phyloP scores from a whole-genome alignment of 2,888 invertebrate species.

The Lordiphosa andalusiaca region DNA sequence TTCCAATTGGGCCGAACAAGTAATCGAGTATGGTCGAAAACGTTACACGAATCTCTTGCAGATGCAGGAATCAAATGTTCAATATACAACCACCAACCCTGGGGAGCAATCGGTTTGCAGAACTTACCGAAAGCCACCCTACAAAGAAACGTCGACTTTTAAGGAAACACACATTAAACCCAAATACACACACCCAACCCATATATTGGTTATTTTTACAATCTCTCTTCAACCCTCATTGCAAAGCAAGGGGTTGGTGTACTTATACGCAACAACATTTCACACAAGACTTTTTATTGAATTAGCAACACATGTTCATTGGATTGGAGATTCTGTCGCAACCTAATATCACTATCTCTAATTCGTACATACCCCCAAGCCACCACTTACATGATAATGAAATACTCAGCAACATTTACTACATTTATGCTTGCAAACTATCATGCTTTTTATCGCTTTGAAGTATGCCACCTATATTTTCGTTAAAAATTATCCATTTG shows the following conservation, averaged over 20 bases:
- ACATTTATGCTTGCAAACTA: too few relatives aligned
- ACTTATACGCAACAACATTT: conserved; percentile 25
- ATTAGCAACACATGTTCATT: conserved; percentile 16
- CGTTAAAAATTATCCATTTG: too few relatives aligned
- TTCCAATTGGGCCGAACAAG: too few relatives aligned
- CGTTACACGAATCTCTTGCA: too few relatives aligned
- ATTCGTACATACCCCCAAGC: conserved; percentile 14
- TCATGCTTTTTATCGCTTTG: too few relatives aligned
- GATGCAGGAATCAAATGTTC: too few relatives aligned
- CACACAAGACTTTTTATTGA: conserved; percentile 18
- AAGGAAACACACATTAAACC: conserved; percentile 32
- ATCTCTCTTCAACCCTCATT: conserved; percentile 8
- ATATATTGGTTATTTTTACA: conserved; percentile 21
- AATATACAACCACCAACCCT: neutral
- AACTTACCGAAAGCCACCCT: conserved; percentile 1
- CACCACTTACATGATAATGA: conserved; percentile 1
- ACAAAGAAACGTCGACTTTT: conserved; percentile 10
- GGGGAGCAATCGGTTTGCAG: conserved; percentile 2
- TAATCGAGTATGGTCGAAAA: too few relatives aligned
- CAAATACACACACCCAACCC: neutral
- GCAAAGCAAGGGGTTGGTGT: conserved; percentile 27
- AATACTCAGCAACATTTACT: conserved; percentile 12
- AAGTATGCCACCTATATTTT: too few relatives aligned
- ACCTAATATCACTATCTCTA: conserved; percentile 11
- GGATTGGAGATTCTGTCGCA: conserved; percentile 1